Percentiles rank a stretch among this genome's conserved stretches.
phyloP scores from a whole-genome alignment of 2,113 vertebrate genomes.

The Thymallus thymallus region DNA sequence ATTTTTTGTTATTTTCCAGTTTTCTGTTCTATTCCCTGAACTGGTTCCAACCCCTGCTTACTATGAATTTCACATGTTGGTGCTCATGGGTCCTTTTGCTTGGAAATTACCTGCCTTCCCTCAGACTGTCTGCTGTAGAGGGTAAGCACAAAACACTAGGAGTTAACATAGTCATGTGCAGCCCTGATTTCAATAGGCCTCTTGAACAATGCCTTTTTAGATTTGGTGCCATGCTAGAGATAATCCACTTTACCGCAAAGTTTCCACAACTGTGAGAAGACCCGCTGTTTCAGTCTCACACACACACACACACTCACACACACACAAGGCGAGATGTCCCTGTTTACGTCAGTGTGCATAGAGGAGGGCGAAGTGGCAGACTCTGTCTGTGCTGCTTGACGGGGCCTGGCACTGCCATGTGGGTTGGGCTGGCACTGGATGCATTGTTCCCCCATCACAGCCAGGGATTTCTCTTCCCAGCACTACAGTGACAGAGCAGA shows the following conservation, averaged over 20 bases:
- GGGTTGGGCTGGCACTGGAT: conserved; percentile 33
- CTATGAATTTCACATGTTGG: too few relatives aligned
- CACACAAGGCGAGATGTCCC: conserved; percentile 3
- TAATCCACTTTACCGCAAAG: not conserved
- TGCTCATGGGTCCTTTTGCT: too few relatives aligned
- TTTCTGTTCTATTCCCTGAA: too few relatives aligned
- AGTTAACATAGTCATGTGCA: too few relatives aligned
- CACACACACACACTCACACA: not conserved
- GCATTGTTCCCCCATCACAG: conserved; percentile 37
- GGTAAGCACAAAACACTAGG: too few relatives aligned
- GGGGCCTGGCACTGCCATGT: conserved; percentile 60
- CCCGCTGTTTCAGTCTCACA: not conserved
- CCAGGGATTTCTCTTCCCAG: conserved; percentile 49
- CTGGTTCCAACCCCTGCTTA: too few relatives aligned
- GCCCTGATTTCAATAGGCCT: not conserved
- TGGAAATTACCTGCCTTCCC: too few relatives aligned
- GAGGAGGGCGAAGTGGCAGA: conserved; percentile 19
- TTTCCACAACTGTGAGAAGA: not conserved
- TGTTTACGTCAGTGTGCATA: conserved; percentile 16
- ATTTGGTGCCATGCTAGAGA: not conserved
- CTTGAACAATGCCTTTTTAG: not conserved
- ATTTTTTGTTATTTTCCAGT: too few relatives aligned
- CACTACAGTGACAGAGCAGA: conserved; percentile 18
- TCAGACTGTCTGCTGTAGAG: too few relatives aligned
- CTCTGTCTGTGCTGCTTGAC: not conserved